Evolutionary conservation across 2,113 vertebrate species (phyloP).

Genomic region (Xyrauchen texanus): DNA sequence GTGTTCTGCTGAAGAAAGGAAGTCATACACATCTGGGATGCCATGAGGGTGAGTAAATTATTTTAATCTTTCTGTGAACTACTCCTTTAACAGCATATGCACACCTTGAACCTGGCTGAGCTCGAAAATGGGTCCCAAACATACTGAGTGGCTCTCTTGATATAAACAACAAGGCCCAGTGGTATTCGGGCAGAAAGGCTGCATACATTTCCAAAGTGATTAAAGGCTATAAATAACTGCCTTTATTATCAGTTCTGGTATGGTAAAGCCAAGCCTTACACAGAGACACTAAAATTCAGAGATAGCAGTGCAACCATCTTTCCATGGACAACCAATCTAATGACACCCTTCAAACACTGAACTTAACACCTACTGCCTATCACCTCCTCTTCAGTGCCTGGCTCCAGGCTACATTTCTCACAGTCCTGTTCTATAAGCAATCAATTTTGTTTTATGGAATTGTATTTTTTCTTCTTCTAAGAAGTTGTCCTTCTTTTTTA

Average conservation of each 20-base stretch:
- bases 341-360: slow-evolving; percentile 67
- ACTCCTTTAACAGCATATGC: background rate
- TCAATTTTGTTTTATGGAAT: background rate
- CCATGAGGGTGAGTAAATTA: background rate
- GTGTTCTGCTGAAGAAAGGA: background rate
- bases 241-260: slow-evolving; percentile 57
- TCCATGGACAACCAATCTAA: slow-evolving; percentile 61
- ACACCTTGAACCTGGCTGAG: background rate
- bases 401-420: slow-evolving; percentile 26
- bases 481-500: background rate
- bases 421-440: background rate
- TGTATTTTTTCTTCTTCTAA: background rate
- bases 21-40: background rate
- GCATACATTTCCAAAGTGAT: slow-evolving; percentile 77
- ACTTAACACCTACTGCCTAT: slow-evolving; percentile 63
- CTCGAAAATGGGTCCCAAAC: slow-evolving; percentile 1
- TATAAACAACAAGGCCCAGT: slow-evolving; percentile 69
- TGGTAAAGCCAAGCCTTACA: slow-evolving; percentile 47
- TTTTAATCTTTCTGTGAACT: background rate
- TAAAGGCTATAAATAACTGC: slow-evolving; percentile 75
- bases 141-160: slow-evolving; percentile 49
- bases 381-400: slow-evolving; percentile 48
- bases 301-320: slow-evolving; percentile 53
- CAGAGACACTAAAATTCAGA: slow-evolving; percentile 55
- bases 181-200: slow-evolving; percentile 70